Evolutionary conservation across 2,888 invertebrate species (phyloP).

Genomic region (Serrognathus titanus): DNA sequence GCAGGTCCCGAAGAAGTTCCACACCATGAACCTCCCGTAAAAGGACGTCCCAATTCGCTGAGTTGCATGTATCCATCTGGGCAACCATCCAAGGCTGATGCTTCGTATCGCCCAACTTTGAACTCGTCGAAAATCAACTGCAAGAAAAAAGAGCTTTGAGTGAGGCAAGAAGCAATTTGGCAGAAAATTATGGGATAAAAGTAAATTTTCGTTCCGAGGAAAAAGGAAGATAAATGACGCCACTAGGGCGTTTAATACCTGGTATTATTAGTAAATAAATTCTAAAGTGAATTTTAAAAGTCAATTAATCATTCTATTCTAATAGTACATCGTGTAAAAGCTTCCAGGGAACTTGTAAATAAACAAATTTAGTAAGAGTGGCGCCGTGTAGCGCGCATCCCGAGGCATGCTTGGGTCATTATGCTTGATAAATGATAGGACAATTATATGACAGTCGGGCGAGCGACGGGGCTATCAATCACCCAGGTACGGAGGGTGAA

Average conservation of each 20-base stretch:
- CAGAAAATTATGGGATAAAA: too few relatives aligned
- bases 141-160: constrained; percentile 5
- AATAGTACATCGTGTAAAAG: constrained; percentile 7
- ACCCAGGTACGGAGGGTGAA: constrained; percentile 8
- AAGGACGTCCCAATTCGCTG: constrained; percentile 80
- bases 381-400: constrained; percentile 18
- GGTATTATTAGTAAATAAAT: too few relatives aligned
- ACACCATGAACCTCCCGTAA: constrained; percentile 89
- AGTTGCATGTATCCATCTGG: constrained; percentile 87
- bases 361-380: constrained; percentile 25
- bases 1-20: constrained; percentile 77
- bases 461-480: constrained; percentile 23
- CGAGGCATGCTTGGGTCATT: constrained; percentile 35
- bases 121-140: constrained; percentile 85
- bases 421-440: constrained; percentile 44
- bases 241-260: too few relatives aligned
- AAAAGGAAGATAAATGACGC: too few relatives aligned
- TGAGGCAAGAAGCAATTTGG: neutral
- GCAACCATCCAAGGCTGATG: constrained; percentile 72
- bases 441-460: constrained; percentile 39
- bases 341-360: constrained; percentile 10
- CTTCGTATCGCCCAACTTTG: constrained; percentile 78
- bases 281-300: neutral
- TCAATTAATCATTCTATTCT: constrained; percentile 13
- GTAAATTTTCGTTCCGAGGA: too few relatives aligned